Evolutionary conservation across 2,888 invertebrate species (phyloP), one percentile per base, ranked within the genome.

Genomic region (Lepidochitona cinerea): DNA sequence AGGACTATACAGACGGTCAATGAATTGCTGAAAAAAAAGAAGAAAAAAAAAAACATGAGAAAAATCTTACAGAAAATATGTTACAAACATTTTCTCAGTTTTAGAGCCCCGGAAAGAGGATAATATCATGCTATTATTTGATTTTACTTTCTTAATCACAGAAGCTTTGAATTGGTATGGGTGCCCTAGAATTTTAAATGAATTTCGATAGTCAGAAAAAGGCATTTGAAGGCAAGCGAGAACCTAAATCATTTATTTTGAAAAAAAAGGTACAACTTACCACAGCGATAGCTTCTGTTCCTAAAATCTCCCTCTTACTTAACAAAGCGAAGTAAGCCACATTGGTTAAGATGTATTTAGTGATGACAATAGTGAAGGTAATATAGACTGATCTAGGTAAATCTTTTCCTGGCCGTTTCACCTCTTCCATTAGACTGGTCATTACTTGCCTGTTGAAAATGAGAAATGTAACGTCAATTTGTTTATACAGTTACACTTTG

Each of bases 251-350:
- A n/a, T n/a, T n/a, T n/a, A n/a, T n/a, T n/a, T n/a, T n/a, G n/a
- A n/a, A n/a, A n/a, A n/a, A n/a, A n/a, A n/a, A n/a, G n/a, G n/a
- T n/a, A n/a, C n/a, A 52, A 88, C 92, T 91, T 87, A 93, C 94
- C 23, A 96, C 94, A 0, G 96, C 96, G 0, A 96, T 96, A 0
- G 96, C 96, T 0, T 93, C 93, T 0, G 95, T 94, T 6, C 92
- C 92, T 18, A 94, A 92, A 93, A 96, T 94, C 87, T 96, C 95
- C 0, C 92, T 90, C 67, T 93, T 93, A 0, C 93, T 93, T 73
- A 96, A 89, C 0, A 94, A 95, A 0, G 95, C 93, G 94, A 96
- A 94, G 89, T 96, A 96, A 6, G 96, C 94, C 18, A 96, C 92
- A 85, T 96, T 96, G 94, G 96, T 95, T 85, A 94, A 93, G 32